Conservation (phyloP, 1,140 invertebrate species). For the Hesperophylax magnus region DNA sequence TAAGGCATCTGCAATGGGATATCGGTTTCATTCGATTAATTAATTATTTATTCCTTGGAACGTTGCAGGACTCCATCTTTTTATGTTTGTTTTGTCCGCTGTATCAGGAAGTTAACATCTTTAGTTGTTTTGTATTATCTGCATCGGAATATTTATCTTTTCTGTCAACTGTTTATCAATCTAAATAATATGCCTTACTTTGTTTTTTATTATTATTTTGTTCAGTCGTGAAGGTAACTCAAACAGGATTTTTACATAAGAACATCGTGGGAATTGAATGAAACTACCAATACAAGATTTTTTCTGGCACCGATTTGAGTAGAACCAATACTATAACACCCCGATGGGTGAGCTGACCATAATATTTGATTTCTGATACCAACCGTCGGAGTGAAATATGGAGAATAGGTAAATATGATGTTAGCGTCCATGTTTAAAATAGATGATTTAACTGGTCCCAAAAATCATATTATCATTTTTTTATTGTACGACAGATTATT, state of each 20-base stretch:
- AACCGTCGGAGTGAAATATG: no score
- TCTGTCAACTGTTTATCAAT: slow-evolving; percentile 27
- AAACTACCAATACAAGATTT: background rate
- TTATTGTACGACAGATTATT: no score
- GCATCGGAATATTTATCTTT: background rate
- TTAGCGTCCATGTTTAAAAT: no score
- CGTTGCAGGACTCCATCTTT: background rate
- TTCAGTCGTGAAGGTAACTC: background rate
- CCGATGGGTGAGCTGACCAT: no score
- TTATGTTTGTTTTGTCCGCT: background rate
- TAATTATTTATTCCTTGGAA: slow-evolving; percentile 34
- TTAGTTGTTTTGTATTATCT: no score
- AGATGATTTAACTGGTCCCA: no score
- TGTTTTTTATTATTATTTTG: background rate
- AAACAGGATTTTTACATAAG: background rate
- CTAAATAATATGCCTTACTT: background rate
- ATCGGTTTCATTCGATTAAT: slow-evolving; percentile 30
- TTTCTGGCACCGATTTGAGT: background rate
- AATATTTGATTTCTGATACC: no score
- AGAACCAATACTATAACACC: background rate
- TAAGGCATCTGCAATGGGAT: slow-evolving; percentile 2
- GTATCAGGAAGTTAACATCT: no score
- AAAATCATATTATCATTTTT: no score
- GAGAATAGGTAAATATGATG: no score
- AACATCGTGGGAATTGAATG: background rate